Conservation (phyloP, 1,140 invertebrate species). For the Conopomorpha cramerella region DNA sequence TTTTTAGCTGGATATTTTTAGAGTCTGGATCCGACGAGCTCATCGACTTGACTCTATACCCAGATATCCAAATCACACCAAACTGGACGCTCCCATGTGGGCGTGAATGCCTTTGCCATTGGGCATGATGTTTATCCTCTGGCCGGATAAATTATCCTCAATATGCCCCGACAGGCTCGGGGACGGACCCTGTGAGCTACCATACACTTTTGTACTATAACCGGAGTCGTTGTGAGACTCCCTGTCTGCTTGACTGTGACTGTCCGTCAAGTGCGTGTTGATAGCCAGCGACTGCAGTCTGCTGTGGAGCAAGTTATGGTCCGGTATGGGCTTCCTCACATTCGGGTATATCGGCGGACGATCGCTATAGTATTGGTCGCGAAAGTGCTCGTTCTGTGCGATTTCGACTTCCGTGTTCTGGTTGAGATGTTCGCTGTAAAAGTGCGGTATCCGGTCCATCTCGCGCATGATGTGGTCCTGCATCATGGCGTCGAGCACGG, state of each 20-base stretch:
- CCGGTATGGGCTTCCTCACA: conserved; percentile 32
- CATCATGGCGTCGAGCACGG: conserved; percentile 57
- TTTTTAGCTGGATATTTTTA: too few species aligned
- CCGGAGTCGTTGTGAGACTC: conserved; percentile 79
- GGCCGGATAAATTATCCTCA: conserved; percentile 45
- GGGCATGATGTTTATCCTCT: conserved; percentile 27
- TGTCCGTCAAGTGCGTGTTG: conserved; percentile 53
- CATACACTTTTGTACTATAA: conserved; percentile 77
- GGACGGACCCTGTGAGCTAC: conserved; percentile 76
- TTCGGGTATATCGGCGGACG: conserved; percentile 32
- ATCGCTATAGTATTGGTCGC: conserved; percentile 37
- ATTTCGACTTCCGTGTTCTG: conserved; percentile 55
- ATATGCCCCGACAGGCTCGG: conserved; percentile 72
- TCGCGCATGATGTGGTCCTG: conserved; percentile 55
- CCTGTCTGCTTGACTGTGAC: conserved; percentile 58
- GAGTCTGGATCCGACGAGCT: too few species aligned
- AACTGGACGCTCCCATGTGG: conserved; percentile 49
- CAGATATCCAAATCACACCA: conserved; percentile 25
- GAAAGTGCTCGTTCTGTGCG: conserved; percentile 45
- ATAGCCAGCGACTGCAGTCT: conserved; percentile 52
- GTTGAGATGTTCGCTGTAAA: conserved; percentile 47
- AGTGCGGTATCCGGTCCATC: conserved; percentile 50
- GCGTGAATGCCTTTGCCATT: conserved; percentile 23
- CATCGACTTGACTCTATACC: too few species aligned
- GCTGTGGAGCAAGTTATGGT: conserved; percentile 43